These are phyloP conservation scores for Tor tambroides DNA, from an alignment of 2,113 vertebrate species.

Conservation along the genomic window DNA sequence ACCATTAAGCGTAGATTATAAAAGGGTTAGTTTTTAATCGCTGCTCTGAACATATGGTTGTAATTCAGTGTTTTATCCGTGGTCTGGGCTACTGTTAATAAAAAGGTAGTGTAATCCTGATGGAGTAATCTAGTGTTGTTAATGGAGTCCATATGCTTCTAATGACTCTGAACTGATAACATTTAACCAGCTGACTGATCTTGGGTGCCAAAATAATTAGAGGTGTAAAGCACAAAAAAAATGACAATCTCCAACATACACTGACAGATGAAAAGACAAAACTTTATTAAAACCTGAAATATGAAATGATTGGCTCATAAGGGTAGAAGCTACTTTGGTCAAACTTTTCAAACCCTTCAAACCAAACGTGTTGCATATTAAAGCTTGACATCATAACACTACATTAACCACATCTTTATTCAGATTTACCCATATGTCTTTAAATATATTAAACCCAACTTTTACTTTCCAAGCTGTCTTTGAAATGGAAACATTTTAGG, in stretches of 20 bases:
- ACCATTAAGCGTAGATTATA: conserved; percentile 70
- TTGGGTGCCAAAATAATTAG: background rate
- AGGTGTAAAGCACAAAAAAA: background rate
- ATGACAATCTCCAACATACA: background rate
- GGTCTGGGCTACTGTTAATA: conserved; percentile 63
- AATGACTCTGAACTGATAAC: conserved; percentile 4
- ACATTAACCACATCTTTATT: background rate
- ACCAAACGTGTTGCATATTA: background rate
- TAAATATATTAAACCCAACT: background rate
- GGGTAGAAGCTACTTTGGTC: background rate
- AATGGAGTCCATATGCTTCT: conserved; percentile 65
- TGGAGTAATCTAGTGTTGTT: conserved; percentile 46
- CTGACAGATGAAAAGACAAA: background rate
- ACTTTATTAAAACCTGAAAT: conserved; percentile 43
- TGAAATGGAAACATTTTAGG: background rate
- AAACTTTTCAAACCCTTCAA: background rate
- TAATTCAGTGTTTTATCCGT: conserved; percentile 67
- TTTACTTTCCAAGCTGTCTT: background rate
- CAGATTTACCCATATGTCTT: background rate
- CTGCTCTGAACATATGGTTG: conserved; percentile 72
- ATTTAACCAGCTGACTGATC: background rate
- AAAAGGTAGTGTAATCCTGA: conserved; percentile 52
- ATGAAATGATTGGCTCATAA: background rate
- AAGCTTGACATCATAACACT: background rate
- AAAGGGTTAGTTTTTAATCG: conserved; percentile 67